Conservation (phyloP, 2,113 vertebrate genomes). For the Neofelis nebulosa region DNA sequence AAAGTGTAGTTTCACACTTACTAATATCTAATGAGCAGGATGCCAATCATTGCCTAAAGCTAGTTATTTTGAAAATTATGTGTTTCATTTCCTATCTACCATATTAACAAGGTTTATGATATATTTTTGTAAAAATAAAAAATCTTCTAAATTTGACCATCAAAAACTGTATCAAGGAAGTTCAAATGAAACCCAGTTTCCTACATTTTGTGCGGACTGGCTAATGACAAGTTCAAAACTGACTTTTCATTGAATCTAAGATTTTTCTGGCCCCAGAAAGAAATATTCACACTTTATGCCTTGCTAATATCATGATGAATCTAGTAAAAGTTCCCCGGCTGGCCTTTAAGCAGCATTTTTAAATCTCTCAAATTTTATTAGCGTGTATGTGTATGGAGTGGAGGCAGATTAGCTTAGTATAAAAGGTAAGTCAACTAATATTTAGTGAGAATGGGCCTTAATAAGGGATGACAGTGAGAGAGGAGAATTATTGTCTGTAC, state of each 20-base stretch:
- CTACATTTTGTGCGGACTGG: not conserved
- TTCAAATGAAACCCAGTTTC: not conserved
- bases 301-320: not conserved
- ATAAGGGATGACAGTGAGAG: not conserved
- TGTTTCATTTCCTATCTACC: not conserved
- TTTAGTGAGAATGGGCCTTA: not conserved
- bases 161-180: not conserved
- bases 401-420: not conserved
- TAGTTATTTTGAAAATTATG: not conserved
- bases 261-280: not conserved
- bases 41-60: not conserved
- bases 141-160: not conserved
- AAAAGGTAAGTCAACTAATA: not conserved
- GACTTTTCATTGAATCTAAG: not conserved
- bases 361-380: not conserved
- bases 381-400: not conserved
- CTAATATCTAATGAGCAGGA: not conserved
- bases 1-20: not conserved
- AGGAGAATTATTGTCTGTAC: not conserved
- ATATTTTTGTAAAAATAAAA: not conserved
- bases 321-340: not conserved
- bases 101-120: not conserved
- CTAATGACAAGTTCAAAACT: not conserved
- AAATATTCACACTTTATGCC: not conserved
- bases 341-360: not conserved